These are phyloP conservation scores for Synergus laeviventris DNA, from an alignment of 2,888 invertebrate genomes.

Conservation along the genomic window DNA sequence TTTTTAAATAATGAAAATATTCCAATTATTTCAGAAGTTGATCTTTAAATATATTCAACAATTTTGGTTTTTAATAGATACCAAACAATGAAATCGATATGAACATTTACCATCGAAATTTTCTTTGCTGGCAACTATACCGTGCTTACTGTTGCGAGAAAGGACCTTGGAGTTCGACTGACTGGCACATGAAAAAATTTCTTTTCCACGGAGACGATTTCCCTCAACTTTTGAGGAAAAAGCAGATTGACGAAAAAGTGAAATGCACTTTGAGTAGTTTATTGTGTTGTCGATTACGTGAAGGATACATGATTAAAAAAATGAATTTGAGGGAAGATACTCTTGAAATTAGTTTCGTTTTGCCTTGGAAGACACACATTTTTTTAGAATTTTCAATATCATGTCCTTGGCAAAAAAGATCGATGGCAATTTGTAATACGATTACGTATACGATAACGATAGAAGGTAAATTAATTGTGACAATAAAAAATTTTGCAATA, in stretches of 20 bases:
- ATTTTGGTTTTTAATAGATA: constrained; percentile 51
- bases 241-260: constrained; percentile 82
- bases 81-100: constrained; percentile 66
- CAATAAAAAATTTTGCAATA: neutral
- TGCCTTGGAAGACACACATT: constrained; percentile 86
- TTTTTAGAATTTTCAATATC: constrained; percentile 82
- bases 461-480: constrained; percentile 61
- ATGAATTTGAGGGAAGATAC: constrained; percentile 77
- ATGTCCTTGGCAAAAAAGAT: constrained; percentile 80
- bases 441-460: constrained; percentile 76
- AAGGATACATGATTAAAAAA: constrained; percentile 82
- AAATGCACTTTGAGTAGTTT: constrained; percentile 81
- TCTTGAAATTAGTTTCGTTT: constrained; percentile 81
- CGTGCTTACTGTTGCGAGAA: constrained; percentile 58
- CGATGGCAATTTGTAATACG: constrained; percentile 67
- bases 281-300: constrained; percentile 84
- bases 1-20: neutral
- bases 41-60: neutral
- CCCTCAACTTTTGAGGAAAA: constrained; percentile 79
- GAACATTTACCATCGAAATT: constrained; percentile 80
- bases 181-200: constrained; percentile 75
- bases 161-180: constrained; percentile 52
- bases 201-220: constrained; percentile 79
- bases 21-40: neutral
- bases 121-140: constrained; percentile 76